phyloP scores from a whole-genome alignment of 2,797 vertebrate species.

The Lepilemur septentrionalis region DNA sequence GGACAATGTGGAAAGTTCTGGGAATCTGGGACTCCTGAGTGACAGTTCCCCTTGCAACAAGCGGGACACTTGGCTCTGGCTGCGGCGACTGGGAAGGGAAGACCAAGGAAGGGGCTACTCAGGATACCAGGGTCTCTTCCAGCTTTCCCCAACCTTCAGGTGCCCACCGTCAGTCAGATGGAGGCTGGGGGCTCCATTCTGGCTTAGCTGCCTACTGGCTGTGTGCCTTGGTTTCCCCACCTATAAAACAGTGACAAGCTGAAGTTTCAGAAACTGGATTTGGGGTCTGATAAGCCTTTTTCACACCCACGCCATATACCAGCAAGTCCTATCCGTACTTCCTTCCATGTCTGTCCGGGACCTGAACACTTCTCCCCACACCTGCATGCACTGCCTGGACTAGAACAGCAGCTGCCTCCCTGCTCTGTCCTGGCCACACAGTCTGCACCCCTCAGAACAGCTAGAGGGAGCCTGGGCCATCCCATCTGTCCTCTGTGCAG shows the following conservation, averaged over 20 bases:
- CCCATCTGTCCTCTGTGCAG: background rate
- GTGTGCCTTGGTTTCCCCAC: background rate
- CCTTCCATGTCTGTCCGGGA: background rate
- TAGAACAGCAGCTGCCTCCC: background rate
- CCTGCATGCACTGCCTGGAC: background rate
- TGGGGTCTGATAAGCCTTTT: background rate
- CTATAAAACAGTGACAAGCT: background rate
- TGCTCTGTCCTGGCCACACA: background rate
- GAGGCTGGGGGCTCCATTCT: background rate
- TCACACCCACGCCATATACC: background rate
- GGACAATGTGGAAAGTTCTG: background rate
- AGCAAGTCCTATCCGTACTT: background rate
- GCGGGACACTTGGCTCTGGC: background rate
- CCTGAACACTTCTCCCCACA: background rate
- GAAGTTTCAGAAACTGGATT: background rate
- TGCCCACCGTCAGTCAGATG: background rate
- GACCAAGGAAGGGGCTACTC: background rate
- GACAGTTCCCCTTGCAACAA: background rate
- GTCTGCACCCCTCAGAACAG: background rate
- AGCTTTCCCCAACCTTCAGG: background rate
- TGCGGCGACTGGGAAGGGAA: background rate
- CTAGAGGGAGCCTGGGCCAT: background rate
- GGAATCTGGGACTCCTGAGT: background rate
- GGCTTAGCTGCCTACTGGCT: background rate
- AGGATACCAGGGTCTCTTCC: background rate